phyloP scores from a whole-genome alignment of 2,888 invertebrate genomes.

The Lysandra bellargus region DNA sequence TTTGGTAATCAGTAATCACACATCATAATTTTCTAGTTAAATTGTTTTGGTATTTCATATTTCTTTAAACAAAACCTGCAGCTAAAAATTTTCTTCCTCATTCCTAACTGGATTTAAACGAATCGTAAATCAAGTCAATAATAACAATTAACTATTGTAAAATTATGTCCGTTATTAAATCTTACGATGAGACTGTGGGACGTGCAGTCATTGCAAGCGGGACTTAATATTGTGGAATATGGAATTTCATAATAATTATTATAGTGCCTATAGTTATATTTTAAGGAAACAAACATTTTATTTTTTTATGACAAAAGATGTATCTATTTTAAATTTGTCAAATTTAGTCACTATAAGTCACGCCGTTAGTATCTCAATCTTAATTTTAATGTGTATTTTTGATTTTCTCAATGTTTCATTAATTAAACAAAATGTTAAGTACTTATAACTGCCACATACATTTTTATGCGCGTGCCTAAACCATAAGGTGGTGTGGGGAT shows the following conservation, averaged over 20 bases:
- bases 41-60: not conserved
- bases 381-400: not conserved
- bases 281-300: too few relatives aligned
- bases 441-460: not conserved
- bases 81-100: not conserved
- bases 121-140: not conserved
- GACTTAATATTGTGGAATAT: not conserved
- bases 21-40: not conserved
- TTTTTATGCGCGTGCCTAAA: not conserved
- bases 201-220: not conserved
- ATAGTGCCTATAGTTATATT: not conserved
- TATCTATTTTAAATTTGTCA: too few relatives aligned
- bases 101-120: not conserved
- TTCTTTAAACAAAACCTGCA: not conserved
- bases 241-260: not conserved
- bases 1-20: not conserved
- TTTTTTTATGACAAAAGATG: too few relatives aligned
- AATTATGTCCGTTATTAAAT: slow-evolving; percentile 4
- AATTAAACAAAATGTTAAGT: not conserved
- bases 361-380: too few relatives aligned
- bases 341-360: too few relatives aligned
- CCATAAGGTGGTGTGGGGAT: not conserved
- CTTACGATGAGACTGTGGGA: not conserved
- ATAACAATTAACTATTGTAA: not conserved
- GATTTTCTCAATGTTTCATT: not conserved